Conservation (phyloP, 2,888 invertebrate species). For the Campoplex capitator region DNA sequence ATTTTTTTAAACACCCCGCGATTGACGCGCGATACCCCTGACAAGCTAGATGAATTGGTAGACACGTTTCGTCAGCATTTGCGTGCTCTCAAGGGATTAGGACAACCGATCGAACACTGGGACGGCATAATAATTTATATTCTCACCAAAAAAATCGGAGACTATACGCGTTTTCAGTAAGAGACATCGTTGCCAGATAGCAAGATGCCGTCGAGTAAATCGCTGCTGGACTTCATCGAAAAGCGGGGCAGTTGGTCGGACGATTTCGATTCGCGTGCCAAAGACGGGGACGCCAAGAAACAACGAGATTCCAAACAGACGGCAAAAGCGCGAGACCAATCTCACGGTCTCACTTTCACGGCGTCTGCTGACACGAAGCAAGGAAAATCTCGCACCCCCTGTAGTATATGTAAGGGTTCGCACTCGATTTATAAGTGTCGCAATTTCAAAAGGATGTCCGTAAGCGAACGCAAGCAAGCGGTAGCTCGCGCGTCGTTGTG, state of each 20-base stretch:
- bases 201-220: conserved; percentile 42
- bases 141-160: conserved; percentile 39
- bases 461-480: neutral
- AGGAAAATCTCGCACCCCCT: neutral
- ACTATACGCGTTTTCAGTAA: conserved; percentile 38
- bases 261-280: neutral
- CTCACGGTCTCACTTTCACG: neutral
- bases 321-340: too few relatives aligned
- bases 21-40: conserved; percentile 27
- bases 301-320: neutral
- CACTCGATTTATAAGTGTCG: conserved; percentile 4
- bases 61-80: conserved; percentile 57
- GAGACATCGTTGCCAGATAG: conserved; percentile 56
- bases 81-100: conserved; percentile 53
- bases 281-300: neutral
- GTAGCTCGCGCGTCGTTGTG: neutral
- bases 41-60: conserved; percentile 44
- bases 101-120: conserved; percentile 24
- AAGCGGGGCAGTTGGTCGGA: conserved; percentile 58
- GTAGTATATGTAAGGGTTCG: neutral
- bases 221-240: conserved; percentile 54
- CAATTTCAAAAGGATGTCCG: neutral
- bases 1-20: conserved; percentile 31
- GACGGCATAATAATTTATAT: conserved; percentile 40
- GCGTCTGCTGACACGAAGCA: neutral